phyloP scores from a whole-genome alignment of 1,140 invertebrate genomes.

The Plodia interpunctella region DNA sequence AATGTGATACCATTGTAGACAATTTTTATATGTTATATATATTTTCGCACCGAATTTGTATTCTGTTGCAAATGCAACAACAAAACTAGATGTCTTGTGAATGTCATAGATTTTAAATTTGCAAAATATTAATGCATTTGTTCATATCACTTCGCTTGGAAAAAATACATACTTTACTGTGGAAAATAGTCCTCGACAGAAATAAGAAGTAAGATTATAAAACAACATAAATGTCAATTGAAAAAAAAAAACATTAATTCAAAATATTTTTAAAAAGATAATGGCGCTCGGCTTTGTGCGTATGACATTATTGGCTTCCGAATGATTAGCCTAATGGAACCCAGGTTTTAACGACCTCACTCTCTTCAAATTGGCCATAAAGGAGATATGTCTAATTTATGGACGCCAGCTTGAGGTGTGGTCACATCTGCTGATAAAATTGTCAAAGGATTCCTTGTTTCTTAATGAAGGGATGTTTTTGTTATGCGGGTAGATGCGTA shows the following conservation, averaged over 20 bases:
- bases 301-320: constrained; percentile 57
- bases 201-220: neutral
- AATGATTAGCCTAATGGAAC: constrained; percentile 66
- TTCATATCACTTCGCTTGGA: too few species aligned
- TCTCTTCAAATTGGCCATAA: constrained; percentile 57
- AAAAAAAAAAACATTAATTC: neutral
- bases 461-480: neutral
- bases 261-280: neutral
- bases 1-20: too few species aligned
- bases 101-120: too few species aligned
- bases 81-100: too few species aligned
- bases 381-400: constrained; percentile 64
- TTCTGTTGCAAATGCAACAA: too few species aligned
- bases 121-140: too few species aligned
- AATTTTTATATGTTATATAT: too few species aligned
- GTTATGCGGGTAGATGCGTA: neutral
- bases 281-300: neutral
- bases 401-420: constrained; percentile 38
- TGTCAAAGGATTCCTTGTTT: neutral
- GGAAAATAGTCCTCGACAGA: too few species aligned
- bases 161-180: too few species aligned
- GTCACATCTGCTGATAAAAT: constrained; percentile 14
- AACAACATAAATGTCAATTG: neutral
- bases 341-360: constrained; percentile 58
- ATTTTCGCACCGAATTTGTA: too few species aligned